Conservation (phyloP, 2,797 vertebrate species). For the Myripristis jacobus region DNA sequence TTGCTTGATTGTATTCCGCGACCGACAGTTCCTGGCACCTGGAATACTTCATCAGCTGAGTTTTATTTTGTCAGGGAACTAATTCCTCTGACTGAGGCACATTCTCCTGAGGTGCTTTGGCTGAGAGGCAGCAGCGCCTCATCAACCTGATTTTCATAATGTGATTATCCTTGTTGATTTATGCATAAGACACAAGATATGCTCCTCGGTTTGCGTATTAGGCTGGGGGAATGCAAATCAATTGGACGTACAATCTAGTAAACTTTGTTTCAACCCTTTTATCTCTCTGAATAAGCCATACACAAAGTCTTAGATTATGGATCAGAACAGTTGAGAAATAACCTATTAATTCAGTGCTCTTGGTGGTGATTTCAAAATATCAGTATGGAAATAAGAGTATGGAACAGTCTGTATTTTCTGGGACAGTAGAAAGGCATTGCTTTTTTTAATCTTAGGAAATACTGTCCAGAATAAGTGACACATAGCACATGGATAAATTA, state of each 20-base stretch:
- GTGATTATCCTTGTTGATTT: constrained; percentile 77
- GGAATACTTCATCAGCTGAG: constrained; percentile 52
- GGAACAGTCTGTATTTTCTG: too few species aligned
- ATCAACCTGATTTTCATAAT: constrained; percentile 74
- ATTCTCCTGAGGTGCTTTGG: constrained; percentile 49
- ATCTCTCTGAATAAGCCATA: constrained; percentile 11
- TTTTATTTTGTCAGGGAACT: constrained; percentile 37
- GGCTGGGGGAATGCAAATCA: constrained; percentile 66
- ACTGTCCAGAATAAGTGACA: too few species aligned
- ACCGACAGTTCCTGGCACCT: constrained; percentile 53
- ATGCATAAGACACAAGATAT: constrained; percentile 66
- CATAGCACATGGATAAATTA: too few species aligned
- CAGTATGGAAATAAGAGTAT: too few species aligned
- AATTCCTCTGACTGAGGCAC: constrained; percentile 39
- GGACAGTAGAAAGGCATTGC: too few species aligned
- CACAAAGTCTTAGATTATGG: constrained; percentile 13
- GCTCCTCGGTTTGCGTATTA: constrained; percentile 56
- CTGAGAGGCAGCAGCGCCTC: constrained; percentile 56
- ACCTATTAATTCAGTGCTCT: neutral
- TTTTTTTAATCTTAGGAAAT: too few species aligned
- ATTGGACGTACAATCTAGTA: constrained; percentile 44
- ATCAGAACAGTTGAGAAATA: constrained; percentile 30
- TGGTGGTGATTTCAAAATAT: neutral
- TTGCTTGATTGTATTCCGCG: constrained; percentile 43
- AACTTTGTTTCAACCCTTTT: constrained; percentile 41